Percentiles rank a stretch among this genome's conserved stretches.
Conservation (phyloP, 1,140 invertebrate genomes). For the Telenomus remus region DNA sequence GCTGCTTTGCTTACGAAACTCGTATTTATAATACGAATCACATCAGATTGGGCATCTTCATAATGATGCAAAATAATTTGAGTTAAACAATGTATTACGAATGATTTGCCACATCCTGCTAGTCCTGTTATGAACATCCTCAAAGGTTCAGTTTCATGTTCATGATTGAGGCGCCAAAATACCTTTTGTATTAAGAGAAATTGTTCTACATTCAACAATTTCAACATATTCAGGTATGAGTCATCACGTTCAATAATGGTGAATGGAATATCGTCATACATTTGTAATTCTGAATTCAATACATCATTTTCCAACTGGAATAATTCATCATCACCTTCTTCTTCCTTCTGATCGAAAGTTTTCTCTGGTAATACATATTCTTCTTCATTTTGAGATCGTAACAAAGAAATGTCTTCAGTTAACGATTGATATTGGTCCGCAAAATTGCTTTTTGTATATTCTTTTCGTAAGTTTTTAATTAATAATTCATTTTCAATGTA, state of each 20-base stretch:
- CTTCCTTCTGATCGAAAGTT: too few species aligned
- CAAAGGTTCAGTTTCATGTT: slow-evolving; percentile 1
- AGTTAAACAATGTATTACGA: slow-evolving; percentile 1
- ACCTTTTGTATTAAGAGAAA: slow-evolving; percentile 8
- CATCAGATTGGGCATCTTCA: background rate
- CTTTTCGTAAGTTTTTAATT: slow-evolving; percentile 4
- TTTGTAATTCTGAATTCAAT: background rate
- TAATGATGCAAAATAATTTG: slow-evolving; percentile 5
- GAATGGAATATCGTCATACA: slow-evolving; percentile 1
- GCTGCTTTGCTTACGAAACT: slow-evolving; percentile 7
- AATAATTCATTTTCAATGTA: background rate
- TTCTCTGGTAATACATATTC: too few species aligned
- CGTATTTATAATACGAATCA: background rate
- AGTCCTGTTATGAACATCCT: slow-evolving; percentile 6
- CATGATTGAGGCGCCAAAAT: slow-evolving; percentile 2
- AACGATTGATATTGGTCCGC: background rate
- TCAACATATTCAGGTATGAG: background rate
- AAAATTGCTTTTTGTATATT: slow-evolving; percentile 12
- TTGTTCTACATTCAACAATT: background rate
- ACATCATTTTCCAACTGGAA: too few species aligned
- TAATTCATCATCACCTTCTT: background rate
- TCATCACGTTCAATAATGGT: background rate
- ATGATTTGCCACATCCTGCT: slow-evolving; percentile 12
- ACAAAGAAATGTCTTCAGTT: too few species aligned
- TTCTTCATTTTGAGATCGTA: too few species aligned